These are phyloP conservation scores for Sinopyrophorus schimmeli DNA, from an alignment of 2,888 invertebrate genomes.

Conservation along the genomic window DNA sequence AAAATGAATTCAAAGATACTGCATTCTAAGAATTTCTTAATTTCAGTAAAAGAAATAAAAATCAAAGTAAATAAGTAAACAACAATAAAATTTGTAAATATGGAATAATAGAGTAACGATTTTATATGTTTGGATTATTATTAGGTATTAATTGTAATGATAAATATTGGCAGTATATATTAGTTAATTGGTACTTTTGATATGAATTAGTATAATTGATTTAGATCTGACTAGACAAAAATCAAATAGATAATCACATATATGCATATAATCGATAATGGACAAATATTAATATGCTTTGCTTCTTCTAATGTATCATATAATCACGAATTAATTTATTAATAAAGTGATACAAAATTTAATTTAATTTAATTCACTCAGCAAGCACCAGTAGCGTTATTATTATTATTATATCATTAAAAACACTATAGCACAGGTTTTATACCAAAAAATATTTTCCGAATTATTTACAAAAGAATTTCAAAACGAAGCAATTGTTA, in stretches of 20 bases:
- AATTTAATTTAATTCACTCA: constrained; percentile 18
- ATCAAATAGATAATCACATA: constrained; percentile 1
- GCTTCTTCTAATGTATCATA: constrained; percentile 7
- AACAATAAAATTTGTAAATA: no score
- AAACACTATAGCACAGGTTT: constrained; percentile 17
- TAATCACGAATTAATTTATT: constrained; percentile 8
- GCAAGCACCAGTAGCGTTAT: constrained; percentile 27
- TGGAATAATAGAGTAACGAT: no score
- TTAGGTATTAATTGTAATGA: constrained; percentile 26
- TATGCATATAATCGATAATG: background rate
- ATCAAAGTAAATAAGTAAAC: no score
- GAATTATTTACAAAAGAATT: constrained; percentile 37
- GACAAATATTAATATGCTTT: no score
- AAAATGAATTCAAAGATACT: no score
- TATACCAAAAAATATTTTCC: constrained; percentile 22
- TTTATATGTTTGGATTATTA: no score
- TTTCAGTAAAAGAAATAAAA: no score
- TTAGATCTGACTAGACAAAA: constrained; percentile 4
- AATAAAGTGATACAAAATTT: constrained; percentile 12
- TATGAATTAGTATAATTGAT: constrained; percentile 27
- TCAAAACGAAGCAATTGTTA: constrained; percentile 38
- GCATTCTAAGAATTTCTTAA: no score
- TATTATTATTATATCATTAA: constrained; percentile 16
- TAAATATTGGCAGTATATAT: constrained; percentile 32
- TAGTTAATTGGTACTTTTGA: constrained; percentile 31